Base-by-base conservation (phyloP, 2,888 invertebrate species). In the Melolontha melolontha region DNA sequence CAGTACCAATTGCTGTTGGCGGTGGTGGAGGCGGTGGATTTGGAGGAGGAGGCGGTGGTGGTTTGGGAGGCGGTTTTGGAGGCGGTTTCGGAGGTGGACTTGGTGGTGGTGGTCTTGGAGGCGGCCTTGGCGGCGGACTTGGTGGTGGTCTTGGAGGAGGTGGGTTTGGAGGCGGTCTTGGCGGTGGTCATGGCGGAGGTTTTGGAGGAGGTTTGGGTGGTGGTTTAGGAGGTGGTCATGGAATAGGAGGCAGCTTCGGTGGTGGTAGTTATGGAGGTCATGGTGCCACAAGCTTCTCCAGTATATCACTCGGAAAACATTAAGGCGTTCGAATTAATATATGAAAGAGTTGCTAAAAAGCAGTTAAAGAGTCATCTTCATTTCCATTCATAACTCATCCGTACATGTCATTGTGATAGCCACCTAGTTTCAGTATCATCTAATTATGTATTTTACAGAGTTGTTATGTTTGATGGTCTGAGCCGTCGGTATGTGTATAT, bases 1-100 rank as follows among this genome's bases (percentile, higher is more conserved):
- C 87, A 1, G 85, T 88, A 57, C 86, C 86, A 0, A 86, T 87
- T 74, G 84, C 84, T 0, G 84, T 87, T 0, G 83, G 84, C 0
- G 85, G 87, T 52, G 78, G 78, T 64, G 77, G 77, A 22, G 76
- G 75, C 10, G 77, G 76, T 86, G 6, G 82, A 86, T 0, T 84
- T 86, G 0, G 80, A 87, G 1, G 34, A 34, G 22, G 22, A 22
- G 76, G 72, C 22, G 75, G 75, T n/a, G 74, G 68, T 17, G 76
- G 73, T 22, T 71, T 72, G 39, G 72, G 73, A 22, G 63, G 50
- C 2, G 34, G 34, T 34, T 73, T 71, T 8, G 74, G 73, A 6
- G 75, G 72, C 34, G 69, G 69, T 34, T 74, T 72, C n/a, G 75
- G 72, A 16, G 69, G 70, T 17, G 69, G 70, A 51, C 22, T 41